Evolutionary conservation across 2,113 vertebrate species (phyloP).

Genomic region (Castor canadensis): DNA sequence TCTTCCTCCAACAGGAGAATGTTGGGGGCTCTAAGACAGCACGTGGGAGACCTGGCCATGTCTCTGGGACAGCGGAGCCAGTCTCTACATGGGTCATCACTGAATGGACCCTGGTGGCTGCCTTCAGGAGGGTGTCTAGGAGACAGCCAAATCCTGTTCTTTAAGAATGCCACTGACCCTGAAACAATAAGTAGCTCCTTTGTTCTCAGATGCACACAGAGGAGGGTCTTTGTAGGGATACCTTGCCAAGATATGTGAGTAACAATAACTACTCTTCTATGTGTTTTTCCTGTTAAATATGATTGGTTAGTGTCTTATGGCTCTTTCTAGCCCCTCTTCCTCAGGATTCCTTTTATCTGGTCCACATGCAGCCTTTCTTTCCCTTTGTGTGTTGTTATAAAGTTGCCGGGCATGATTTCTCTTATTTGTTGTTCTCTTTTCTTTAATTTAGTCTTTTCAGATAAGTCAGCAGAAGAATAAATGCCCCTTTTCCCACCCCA

Average conservation of each 20-base stretch:
- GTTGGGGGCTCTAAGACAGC: not conserved
- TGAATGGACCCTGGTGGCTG: not conserved
- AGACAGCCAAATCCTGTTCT: not conserved
- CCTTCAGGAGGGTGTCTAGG: not conserved
- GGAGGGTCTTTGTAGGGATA: not conserved
- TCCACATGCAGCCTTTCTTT: accelerated
- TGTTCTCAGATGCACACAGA: not conserved
- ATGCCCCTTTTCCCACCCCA: not conserved
- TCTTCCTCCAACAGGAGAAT: not conserved
- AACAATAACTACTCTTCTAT: not conserved
- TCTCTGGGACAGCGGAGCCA: not conserved
- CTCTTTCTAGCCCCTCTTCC: not conserved
- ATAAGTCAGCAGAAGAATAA: not conserved
- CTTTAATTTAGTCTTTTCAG: conserved; percentile 6
- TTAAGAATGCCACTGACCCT: not conserved
- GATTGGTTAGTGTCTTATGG: not conserved
- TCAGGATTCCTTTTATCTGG: not conserved
- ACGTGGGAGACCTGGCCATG: accelerated
- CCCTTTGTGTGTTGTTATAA: not conserved
- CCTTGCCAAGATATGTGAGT: not conserved
- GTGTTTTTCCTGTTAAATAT: not conserved
- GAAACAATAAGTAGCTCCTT: not conserved
- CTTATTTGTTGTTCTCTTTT: not conserved
- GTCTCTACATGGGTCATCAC: not conserved
- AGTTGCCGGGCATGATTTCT: not conserved